Percentiles rank a stretch among this genome's conserved stretches.
These are phyloP conservation scores for Machimus rusticus DNA, from an alignment of 2,888 invertebrate genomes.

Conservation along the genomic window DNA sequence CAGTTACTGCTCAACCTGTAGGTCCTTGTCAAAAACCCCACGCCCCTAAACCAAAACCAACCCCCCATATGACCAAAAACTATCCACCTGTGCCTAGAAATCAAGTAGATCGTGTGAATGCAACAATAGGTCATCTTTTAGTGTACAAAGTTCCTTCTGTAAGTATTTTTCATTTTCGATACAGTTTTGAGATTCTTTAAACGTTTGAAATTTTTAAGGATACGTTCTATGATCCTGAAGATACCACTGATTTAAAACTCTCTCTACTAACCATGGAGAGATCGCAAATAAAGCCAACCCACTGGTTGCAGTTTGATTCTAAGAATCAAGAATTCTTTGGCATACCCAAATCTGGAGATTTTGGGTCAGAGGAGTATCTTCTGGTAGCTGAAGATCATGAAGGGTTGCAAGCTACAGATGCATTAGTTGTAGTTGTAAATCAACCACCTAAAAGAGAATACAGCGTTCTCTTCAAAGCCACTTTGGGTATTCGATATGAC, in stretches of 20 bases:
- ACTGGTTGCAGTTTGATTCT: slow-evolving; percentile 90
- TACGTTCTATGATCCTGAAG: slow-evolving; percentile 89
- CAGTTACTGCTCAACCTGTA: slow-evolving; percentile 71
- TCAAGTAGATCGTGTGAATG: slow-evolving; percentile 84
- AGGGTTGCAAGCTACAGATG: slow-evolving; percentile 79
- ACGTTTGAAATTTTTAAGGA: slow-evolving; percentile 66
- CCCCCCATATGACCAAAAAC: slow-evolving; percentile 68
- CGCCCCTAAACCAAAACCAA: slow-evolving; percentile 63
- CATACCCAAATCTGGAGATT: slow-evolving; percentile 76
- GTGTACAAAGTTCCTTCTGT: slow-evolving; percentile 83
- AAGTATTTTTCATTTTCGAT: slow-evolving; percentile 52
- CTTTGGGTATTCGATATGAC: slow-evolving; percentile 74
- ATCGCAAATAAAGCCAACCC: slow-evolving; percentile 69
- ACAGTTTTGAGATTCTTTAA: background rate
- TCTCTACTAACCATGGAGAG: slow-evolving; percentile 77
- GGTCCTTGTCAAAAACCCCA: slow-evolving; percentile 72
- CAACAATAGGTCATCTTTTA: slow-evolving; percentile 82
- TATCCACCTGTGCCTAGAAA: slow-evolving; percentile 81
- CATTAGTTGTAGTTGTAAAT: slow-evolving; percentile 77
- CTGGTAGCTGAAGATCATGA: slow-evolving; percentile 79
- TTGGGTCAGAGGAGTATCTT: slow-evolving; percentile 79
- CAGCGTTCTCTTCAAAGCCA: slow-evolving; percentile 83
- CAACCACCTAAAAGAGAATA: slow-evolving; percentile 71
- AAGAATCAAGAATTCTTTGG: slow-evolving; percentile 91
- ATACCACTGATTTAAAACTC: slow-evolving; percentile 78